These are phyloP conservation scores for Penaeus indicus DNA, from an alignment of 1,140 invertebrate species.

Conservation along the genomic window DNA sequence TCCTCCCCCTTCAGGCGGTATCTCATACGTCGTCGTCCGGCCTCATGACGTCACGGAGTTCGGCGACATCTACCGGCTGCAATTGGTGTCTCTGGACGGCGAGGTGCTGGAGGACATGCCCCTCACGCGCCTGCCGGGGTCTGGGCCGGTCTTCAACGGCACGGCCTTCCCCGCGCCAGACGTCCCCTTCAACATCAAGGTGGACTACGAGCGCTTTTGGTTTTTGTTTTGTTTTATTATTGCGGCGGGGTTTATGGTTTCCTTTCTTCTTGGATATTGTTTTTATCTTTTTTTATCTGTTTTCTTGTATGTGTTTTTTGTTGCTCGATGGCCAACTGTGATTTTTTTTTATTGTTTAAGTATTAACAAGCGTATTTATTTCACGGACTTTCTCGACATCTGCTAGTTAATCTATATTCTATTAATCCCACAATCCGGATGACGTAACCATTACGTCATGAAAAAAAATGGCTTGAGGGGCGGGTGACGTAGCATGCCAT, in stretches of 20 bases:
- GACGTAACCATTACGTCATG: too few relatives aligned
- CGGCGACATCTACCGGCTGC: slow-evolving; percentile 71
- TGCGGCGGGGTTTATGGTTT: background rate
- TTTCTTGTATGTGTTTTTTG: too few relatives aligned
- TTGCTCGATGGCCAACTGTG: too few relatives aligned
- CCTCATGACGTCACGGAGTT: slow-evolving; percentile 70
- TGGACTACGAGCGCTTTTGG: slow-evolving; percentile 66
- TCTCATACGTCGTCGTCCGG: slow-evolving; percentile 73
- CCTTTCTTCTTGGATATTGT: too few relatives aligned
- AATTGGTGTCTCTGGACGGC: slow-evolving; percentile 73
- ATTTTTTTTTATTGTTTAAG: too few relatives aligned
- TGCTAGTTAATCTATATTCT: too few relatives aligned
- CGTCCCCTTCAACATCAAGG: slow-evolving; percentile 74
- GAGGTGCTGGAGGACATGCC: slow-evolving; percentile 70
- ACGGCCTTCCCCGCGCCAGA: slow-evolving; percentile 72
- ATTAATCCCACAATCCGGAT: too few relatives aligned
- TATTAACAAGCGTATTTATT: too few relatives aligned
- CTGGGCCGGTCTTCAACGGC: slow-evolving; percentile 71
- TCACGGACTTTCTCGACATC: too few relatives aligned
- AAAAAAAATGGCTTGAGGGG: too few relatives aligned
- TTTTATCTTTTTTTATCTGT: too few relatives aligned
- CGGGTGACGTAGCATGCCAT: too few relatives aligned
- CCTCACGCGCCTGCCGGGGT: slow-evolving; percentile 68
- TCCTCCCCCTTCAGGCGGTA: slow-evolving; percentile 69
- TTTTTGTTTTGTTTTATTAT: background rate